Evolutionary conservation across 2,113 vertebrate genomes (phyloP).

Genomic region (Anoura caudifer): DNA sequence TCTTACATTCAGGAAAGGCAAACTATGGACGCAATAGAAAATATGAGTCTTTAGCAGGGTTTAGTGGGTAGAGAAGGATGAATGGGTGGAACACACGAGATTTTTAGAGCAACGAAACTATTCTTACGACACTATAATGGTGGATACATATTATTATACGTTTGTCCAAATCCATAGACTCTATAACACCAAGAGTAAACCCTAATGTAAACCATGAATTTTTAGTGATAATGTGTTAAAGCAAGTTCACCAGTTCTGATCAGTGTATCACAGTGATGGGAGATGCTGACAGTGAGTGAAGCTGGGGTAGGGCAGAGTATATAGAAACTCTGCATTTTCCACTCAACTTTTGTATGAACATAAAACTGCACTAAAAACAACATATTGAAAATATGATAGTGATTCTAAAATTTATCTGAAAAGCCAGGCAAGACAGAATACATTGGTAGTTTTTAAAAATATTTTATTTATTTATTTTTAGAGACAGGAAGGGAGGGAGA

Average conservation of each 20-base stretch:
- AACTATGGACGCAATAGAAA: background rate
- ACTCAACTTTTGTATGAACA: background rate
- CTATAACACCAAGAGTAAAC: background rate
- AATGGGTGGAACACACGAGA: background rate
- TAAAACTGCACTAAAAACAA: background rate
- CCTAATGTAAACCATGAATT: background rate
- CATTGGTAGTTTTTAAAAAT: background rate
- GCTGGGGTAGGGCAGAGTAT: background rate
- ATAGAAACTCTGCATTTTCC: background rate
- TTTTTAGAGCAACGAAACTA: background rate
- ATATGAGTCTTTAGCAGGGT: background rate
- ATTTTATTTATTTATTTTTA: too few relatives aligned
- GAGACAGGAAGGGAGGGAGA: too few relatives aligned
- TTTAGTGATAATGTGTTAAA: background rate
- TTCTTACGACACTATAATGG: background rate
- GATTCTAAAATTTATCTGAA: constrained; percentile 5
- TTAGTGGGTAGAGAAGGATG: background rate
- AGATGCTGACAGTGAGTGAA: background rate
- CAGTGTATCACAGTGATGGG: background rate
- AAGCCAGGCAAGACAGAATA: background rate
- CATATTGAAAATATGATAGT: background rate
- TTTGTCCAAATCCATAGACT: background rate
- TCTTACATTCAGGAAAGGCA: background rate
- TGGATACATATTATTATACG: background rate
- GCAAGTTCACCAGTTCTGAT: background rate